Conservation (phyloP, 2,113 vertebrate genomes). For the Hemiscyllium ocellatum region DNA sequence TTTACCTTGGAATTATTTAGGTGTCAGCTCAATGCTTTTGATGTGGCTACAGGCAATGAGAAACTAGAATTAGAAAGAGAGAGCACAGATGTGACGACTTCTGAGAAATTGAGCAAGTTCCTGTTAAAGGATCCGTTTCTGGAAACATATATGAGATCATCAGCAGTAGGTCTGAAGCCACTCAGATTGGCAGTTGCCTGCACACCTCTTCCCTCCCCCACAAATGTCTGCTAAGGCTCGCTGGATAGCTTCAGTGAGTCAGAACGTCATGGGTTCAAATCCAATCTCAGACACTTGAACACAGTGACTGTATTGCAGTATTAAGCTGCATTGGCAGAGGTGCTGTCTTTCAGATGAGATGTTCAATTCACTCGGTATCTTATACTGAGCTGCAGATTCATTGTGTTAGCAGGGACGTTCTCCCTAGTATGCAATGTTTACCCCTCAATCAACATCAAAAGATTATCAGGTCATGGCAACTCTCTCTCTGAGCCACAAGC, state of each 20-base stretch:
- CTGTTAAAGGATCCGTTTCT: not conserved
- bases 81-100: not conserved
- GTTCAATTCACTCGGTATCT: not conserved
- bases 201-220: not conserved
- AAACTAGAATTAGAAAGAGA: not conserved
- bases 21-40: not conserved
- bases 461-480: not conserved
- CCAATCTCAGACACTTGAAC: not conserved
- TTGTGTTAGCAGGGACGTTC: not conserved
- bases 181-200: not conserved
- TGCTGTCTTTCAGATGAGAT: not conserved
- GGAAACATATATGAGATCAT: not conserved
- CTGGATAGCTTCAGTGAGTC: not conserved
- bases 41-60: not conserved
- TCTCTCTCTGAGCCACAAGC: too few relatives aligned
- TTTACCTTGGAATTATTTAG: not conserved
- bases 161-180: not conserved
- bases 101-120: not conserved
- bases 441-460: not conserved
- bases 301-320: not conserved
- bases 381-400: too few relatives aligned
- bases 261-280: not conserved
- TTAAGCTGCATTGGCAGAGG: not conserved
- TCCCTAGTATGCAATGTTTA: not conserved
- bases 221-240: not conserved